Evolutionary conservation across 2,888 invertebrate genomes (phyloP), one percentile per base, ranked within the genome.

Genomic region (Leptopilina drosophilae): DNA sequence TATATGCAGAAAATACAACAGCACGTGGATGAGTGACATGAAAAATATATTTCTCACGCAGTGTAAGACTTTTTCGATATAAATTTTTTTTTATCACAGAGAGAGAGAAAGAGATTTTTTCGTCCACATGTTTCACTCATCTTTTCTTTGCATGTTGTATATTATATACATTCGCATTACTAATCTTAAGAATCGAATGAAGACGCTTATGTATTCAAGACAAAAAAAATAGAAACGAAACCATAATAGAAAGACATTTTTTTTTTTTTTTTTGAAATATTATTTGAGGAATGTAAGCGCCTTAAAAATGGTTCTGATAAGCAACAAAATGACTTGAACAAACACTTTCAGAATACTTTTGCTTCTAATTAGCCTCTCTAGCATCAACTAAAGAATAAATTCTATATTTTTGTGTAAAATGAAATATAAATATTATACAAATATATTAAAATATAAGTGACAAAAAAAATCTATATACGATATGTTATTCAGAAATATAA

Each of bases 371-470:
- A 87, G 82, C 83, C 82, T 87, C 84, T 86, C 86, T 87, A 85
- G 85, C 85, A 87, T 87, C 82, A 81, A 87, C 85, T 86, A 85
- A 86, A 85, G 82, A 87, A 89, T 88, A 90, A 88, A 91, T 90
- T 89, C 88, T 91, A 91, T 91, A 91, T 91, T 91, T 91, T 91
- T 91, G 89, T 91, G 90, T 89, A 88, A 89, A 87, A 88, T 85
- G 85, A 87, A 84, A 86, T 85, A 88, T 86, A 83, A 46, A 42
- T 42, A 42, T 42, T 69, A 89, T 84, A 87, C 88, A 88, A 88
- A 87, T 89, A 90, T 88, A 87, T 87, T 49, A 49, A 49, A 2
- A 86, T 88, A 87, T 84, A 87, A 85, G 87, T 86, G 49, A 20
- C 20, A 49, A 82, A 87, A 88, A 87, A 85, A 89, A 88, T 89